phyloP scores from a whole-genome alignment of 1,140 invertebrate genomes.

The Capitella teleta region DNA sequence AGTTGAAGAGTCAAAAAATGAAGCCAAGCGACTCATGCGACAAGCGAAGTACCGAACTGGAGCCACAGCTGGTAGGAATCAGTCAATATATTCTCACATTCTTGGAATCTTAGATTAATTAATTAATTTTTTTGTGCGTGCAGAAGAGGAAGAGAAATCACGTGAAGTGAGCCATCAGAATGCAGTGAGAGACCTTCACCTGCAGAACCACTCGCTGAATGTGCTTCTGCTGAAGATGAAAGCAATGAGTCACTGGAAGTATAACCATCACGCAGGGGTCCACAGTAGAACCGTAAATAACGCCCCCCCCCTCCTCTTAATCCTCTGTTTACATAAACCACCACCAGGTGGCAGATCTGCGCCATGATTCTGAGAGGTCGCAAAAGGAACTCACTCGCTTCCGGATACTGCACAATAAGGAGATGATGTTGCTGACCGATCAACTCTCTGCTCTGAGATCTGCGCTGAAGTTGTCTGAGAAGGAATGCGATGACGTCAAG shows the following conservation, averaged over 20 bases:
- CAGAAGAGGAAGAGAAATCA: no score
- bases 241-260: constrained; percentile 30
- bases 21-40: neutral
- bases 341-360: no score
- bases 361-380: no score
- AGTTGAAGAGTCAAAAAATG: neutral
- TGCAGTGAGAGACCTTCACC: no score
- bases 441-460: constrained; percentile 30
- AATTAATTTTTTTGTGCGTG: no score
- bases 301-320: neutral
- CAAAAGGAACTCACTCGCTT: neutral
- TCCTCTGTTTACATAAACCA: no score
- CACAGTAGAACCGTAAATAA: no score
- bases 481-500: constrained; percentile 29
- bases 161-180: no score
- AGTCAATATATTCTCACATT: neutral
- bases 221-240: constrained; percentile 31
- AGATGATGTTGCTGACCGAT: constrained; percentile 30
- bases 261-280: constrained; percentile 25
- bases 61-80: neutral
- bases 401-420: constrained; percentile 15
- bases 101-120: neutral
- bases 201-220: no score
- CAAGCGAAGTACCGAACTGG: neutral
- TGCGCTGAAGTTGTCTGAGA: constrained; percentile 26